These are phyloP conservation scores for Pachyrhynchus sulphureomaculatus DNA, from an alignment of 1,140 invertebrate genomes.

Conservation along the genomic window DNA sequence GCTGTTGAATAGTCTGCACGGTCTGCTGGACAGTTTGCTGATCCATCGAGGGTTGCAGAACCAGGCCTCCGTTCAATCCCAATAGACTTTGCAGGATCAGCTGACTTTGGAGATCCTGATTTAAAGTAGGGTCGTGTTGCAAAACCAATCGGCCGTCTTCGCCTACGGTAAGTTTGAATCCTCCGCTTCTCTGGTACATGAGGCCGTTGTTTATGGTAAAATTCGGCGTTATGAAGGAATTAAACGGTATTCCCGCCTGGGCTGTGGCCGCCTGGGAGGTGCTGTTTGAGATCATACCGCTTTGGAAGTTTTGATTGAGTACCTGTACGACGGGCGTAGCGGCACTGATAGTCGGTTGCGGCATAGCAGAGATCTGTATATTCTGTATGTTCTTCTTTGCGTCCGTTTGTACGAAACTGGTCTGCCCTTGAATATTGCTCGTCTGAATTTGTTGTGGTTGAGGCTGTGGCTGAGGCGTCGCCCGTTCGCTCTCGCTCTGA, in stretches of 20 bases:
- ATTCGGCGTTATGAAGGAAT: conserved; percentile 48
- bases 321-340: conserved; percentile 41
- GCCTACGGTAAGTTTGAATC: conserved; percentile 48
- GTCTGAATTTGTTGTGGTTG: conserved; percentile 28
- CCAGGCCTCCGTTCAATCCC: conserved; percentile 46
- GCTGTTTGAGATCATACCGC: conserved; percentile 45
- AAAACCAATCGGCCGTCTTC: conserved; percentile 50
- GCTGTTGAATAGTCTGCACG: conserved; percentile 51
- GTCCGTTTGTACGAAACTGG: conserved; percentile 29
- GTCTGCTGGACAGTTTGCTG: conserved; percentile 50
- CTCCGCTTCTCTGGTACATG: conserved; percentile 45
- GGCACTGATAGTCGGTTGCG: conserved; percentile 41
- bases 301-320: conserved; percentile 39
- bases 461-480: conserved; percentile 40
- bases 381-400: conserved; percentile 43
- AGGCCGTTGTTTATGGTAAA: conserved; percentile 51
- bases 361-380: conserved; percentile 44
- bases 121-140: conserved; percentile 50
- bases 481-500: conserved; percentile 46
- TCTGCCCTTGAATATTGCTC: conserved; percentile 28
- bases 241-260: conserved; percentile 39
- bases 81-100: conserved; percentile 49
- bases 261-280: conserved; percentile 36
- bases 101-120: conserved; percentile 50
- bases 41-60: conserved; percentile 49